phyloP scores from a whole-genome alignment of 2,888 invertebrate genomes.

The Sphinx pinastri region DNA sequence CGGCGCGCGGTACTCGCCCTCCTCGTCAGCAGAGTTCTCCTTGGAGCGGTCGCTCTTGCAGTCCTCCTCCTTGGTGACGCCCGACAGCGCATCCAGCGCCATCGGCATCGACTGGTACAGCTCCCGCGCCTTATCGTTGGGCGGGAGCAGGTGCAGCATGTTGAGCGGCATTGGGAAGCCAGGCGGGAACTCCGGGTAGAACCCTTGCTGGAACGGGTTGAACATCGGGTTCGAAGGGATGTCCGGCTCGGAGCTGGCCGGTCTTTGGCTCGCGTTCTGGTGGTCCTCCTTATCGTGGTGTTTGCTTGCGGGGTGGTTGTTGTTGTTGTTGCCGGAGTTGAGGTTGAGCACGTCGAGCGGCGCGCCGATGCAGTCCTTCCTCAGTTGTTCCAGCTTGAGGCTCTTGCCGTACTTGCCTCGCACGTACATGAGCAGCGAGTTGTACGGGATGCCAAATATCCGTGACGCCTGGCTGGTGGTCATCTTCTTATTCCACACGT shows the following conservation, averaged over 20 bases:
- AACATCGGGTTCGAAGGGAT: conserved; percentile 87
- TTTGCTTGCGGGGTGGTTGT: conserved; percentile 80
- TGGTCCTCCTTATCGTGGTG: conserved; percentile 84
- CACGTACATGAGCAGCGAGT: conserved; percentile 95
- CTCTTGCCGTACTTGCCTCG: conserved; percentile 97
- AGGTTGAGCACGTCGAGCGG: conserved; percentile 89
- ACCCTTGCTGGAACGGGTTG: conserved; percentile 91
- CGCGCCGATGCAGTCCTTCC: conserved; percentile 94
- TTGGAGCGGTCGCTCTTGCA: conserved; percentile 86
- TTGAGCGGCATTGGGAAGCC: conserved; percentile 93
- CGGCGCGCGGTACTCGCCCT: conserved; percentile 80
- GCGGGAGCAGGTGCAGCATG: conserved; percentile 93
- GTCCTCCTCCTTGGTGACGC: conserved; percentile 84
- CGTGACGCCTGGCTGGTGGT: conserved; percentile 96
- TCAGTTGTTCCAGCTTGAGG: conserved; percentile 92
- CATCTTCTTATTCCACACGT: conserved; percentile 98
- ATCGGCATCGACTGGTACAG: conserved; percentile 83
- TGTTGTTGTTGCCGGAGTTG: conserved; percentile 85
- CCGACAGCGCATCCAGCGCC: conserved; percentile 83
- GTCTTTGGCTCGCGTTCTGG: conserved; percentile 79
- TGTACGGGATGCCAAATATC: conserved; percentile 97
- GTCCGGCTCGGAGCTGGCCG: conserved; percentile 87
- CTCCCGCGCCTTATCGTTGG: conserved; percentile 89
- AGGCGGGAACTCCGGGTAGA: conserved; percentile 92
- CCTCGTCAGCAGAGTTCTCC: conserved; percentile 85